Evolutionary conservation across 1,140 invertebrate genomes (phyloP).

Genomic region (Drosophila asahinai): DNA sequence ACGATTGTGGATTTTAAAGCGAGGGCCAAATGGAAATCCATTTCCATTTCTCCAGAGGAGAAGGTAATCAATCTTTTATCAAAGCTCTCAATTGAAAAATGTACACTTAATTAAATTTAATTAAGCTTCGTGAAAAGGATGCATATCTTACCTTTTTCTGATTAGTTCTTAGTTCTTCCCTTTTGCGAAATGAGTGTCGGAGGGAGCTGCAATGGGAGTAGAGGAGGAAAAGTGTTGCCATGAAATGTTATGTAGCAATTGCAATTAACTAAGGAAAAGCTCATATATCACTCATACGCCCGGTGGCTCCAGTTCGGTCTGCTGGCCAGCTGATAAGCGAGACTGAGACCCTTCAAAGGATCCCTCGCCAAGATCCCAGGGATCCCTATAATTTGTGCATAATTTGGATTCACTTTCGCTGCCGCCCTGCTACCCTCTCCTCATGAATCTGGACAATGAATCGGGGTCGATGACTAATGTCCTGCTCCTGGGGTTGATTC

Average conservation of each 20-base stretch:
- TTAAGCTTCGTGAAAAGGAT: not conserved
- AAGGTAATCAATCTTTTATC: slow-evolving; percentile 11
- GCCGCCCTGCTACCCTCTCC: not conserved
- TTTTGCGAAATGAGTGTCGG: not conserved
- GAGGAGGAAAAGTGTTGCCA: not conserved
- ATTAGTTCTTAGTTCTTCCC: not conserved
- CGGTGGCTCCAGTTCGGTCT: slow-evolving; percentile 2
- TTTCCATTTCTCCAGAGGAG: not conserved
- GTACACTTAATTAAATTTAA: not conserved
- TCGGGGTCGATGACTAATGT: slow-evolving; percentile 62
- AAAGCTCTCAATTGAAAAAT: not conserved
- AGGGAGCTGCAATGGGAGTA: slow-evolving; percentile 13
- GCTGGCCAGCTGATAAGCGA: slow-evolving; percentile 40
- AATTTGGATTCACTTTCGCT: slow-evolving; percentile 44
- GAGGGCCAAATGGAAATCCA: slow-evolving; percentile 1
- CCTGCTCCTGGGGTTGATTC: slow-evolving; percentile 40
- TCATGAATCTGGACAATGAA: slow-evolving; percentile 10
- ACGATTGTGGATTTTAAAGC: slow-evolving; percentile 8
- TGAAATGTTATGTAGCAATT: slow-evolving; percentile 2
- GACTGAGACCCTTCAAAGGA: not conserved
- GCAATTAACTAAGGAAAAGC: slow-evolving; percentile 3
- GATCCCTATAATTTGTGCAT: slow-evolving; percentile 39
- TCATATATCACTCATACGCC: slow-evolving; percentile 49
- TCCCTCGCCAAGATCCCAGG: not conserved
- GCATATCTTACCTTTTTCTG: not conserved